Conservation (phyloP, 2,888 invertebrate species). For the Xestia sexstrigata region DNA sequence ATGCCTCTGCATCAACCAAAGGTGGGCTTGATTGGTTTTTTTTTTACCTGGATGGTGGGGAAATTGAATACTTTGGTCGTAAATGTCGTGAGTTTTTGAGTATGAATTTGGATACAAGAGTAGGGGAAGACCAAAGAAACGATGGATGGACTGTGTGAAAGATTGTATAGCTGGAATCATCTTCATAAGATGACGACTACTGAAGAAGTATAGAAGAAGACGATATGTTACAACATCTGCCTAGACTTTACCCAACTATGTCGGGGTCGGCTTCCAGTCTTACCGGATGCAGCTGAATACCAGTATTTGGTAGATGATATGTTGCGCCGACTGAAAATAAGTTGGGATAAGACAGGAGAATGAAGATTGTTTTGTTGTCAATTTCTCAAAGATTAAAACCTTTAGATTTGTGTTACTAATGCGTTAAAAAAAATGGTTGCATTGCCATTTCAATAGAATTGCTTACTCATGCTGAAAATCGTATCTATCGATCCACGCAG, state of each 20-base stretch:
- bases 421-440: too few species aligned
- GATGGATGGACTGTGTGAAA: background rate
- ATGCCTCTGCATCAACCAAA: too few species aligned
- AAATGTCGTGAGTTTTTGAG: background rate
- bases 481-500: background rate
- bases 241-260: too few species aligned
- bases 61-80: background rate
- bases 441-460: too few species aligned
- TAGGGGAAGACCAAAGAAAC: background rate
- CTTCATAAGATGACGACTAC: background rate
- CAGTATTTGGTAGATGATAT: too few species aligned
- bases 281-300: too few species aligned
- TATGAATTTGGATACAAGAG: background rate
- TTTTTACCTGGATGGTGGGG: too few species aligned
- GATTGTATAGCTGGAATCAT: background rate
- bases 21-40: too few species aligned
- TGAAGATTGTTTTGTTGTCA: background rate
- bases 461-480: background rate
- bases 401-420: background rate
- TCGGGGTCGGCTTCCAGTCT: too few species aligned
- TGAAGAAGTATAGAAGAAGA: too few species aligned
- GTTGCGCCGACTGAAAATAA: background rate
- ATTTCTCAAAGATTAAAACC: background rate
- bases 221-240: too few species aligned
- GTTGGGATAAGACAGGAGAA: background rate